Conservation (phyloP, 2,797 vertebrate genomes). For the Glyptemys insculpta region DNA sequence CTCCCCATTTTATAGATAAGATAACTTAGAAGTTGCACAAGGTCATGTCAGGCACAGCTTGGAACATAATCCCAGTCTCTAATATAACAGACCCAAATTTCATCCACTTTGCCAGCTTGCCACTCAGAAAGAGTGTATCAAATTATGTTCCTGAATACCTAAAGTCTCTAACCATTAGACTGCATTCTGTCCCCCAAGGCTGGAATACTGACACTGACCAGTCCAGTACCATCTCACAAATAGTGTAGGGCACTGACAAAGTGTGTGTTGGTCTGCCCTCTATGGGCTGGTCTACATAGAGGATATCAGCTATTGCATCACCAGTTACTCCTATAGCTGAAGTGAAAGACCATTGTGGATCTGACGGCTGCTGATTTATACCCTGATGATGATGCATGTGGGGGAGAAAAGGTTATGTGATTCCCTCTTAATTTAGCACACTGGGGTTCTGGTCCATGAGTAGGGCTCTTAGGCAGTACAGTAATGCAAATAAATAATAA, state of each 20-base stretch:
- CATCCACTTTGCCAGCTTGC: background rate
- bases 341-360: background rate
- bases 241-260: background rate
- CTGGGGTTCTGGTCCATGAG: background rate
- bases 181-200: background rate
- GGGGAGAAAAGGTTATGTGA: background rate
- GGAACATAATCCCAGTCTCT: background rate
- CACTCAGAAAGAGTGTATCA: background rate
- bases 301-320: background rate
- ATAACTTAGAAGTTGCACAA: background rate
- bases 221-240: background rate
- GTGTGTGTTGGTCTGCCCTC: fast-evolving
- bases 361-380: background rate
- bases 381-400: background rate
- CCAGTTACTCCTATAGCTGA: background rate
- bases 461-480: background rate
- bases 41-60: background rate
- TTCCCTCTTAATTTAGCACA: background rate
- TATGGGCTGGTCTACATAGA: background rate
- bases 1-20: background rate
- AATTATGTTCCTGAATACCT: background rate
- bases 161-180: background rate
- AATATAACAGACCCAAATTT: background rate
- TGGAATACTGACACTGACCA: background rate
- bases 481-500: background rate